Percentiles rank a stretch among this genome's conserved stretches.
These are phyloP conservation scores for Orientallactaga sibirica DNA, from an alignment of 2,797 vertebrate species.

Conservation along the genomic window DNA sequence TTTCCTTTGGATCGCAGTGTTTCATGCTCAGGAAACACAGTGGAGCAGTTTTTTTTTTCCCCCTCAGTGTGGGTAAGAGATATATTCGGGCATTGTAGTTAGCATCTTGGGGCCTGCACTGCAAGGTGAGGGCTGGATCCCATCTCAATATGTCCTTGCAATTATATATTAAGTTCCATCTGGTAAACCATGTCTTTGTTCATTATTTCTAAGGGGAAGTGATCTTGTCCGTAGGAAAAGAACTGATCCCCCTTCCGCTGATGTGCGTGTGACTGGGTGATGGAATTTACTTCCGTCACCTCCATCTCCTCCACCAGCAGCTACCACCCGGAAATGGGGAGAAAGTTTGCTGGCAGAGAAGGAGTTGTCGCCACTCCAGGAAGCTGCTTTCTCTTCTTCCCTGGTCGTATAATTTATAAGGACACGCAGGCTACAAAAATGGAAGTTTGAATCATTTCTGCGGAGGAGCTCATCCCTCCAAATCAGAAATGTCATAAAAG, in stretches of 20 bases:
- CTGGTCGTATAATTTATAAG: conserved; percentile 45
- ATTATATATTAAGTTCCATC: conserved; percentile 78
- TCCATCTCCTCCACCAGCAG: neutral
- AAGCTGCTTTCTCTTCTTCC: neutral
- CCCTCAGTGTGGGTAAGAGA: conserved; percentile 26
- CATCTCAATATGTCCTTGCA: conserved; percentile 61
- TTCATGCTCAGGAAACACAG: conserved; percentile 69
- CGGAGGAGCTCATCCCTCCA: conserved; percentile 78
- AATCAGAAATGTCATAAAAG: conserved; percentile 83
- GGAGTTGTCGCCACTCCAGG: neutral
- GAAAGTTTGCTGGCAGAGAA: conserved; percentile 1
- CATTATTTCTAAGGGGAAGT: conserved; percentile 79
- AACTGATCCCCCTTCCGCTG: conserved; percentile 67
- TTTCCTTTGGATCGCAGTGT: conserved; percentile 76
- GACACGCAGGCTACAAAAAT: conserved; percentile 48
- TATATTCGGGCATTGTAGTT: conserved; percentile 25
- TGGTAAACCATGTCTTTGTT: conserved; percentile 77
- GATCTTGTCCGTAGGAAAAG: conserved; percentile 49
- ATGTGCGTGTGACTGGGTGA: conserved; percentile 68
- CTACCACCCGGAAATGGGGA: neutral
- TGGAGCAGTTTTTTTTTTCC: conserved; percentile 44
- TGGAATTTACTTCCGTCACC: conserved; percentile 15
- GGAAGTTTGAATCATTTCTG: conserved; percentile 71
- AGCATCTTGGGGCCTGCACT: conserved; percentile 57
- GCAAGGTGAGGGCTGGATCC: conserved; percentile 52